phyloP scores from a whole-genome alignment of 1,140 invertebrate species.

The Drosophila sturtevanti region DNA sequence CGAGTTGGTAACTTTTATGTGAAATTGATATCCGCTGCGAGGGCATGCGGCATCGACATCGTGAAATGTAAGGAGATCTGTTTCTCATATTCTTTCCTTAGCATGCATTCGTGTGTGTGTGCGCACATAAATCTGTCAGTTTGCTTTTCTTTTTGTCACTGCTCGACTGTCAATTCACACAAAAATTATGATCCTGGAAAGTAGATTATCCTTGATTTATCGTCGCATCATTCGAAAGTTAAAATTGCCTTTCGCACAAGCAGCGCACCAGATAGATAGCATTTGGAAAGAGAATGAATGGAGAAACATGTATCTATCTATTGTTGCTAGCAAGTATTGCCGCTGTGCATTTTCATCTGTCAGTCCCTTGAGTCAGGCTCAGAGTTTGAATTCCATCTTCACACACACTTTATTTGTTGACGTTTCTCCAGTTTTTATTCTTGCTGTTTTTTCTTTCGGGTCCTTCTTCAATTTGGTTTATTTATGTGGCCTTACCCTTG shows the following conservation, averaged over 20 bases:
- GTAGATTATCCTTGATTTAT: conserved; percentile 83
- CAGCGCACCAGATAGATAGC: conserved; percentile 11
- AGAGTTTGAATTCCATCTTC: conserved; percentile 50
- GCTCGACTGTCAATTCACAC: conserved; percentile 81
- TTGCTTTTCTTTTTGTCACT: conserved; percentile 80
- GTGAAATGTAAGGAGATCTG: conserved; percentile 49
- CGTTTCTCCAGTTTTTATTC: conserved; percentile 55
- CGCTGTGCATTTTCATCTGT: conserved; percentile 39
- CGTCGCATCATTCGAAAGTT: conserved; percentile 79
- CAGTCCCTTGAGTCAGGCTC: conserved; percentile 44
- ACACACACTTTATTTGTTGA: conserved; percentile 75
- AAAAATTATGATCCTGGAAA: conserved; percentile 83
- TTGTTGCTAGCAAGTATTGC: conserved; percentile 74
- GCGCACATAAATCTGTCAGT: conserved; percentile 82
- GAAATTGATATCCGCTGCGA: conserved; percentile 79
- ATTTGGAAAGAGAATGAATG: conserved; percentile 9
- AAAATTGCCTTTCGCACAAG: conserved; percentile 62
- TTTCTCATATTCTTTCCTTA: conserved; percentile 23
- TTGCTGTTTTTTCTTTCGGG: conserved; percentile 28
- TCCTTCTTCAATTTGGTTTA: conserved; percentile 64
- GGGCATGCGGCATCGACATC: conserved; percentile 46
- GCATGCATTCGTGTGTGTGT: conserved; percentile 55
- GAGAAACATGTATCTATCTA: conserved; percentile 74
- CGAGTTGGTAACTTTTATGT: conserved; percentile 69
- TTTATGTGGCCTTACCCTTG: conserved; percentile 59